phyloP scores from a whole-genome alignment of 2,797 vertebrate species.

The Heteromormyrus szaboi region DNA sequence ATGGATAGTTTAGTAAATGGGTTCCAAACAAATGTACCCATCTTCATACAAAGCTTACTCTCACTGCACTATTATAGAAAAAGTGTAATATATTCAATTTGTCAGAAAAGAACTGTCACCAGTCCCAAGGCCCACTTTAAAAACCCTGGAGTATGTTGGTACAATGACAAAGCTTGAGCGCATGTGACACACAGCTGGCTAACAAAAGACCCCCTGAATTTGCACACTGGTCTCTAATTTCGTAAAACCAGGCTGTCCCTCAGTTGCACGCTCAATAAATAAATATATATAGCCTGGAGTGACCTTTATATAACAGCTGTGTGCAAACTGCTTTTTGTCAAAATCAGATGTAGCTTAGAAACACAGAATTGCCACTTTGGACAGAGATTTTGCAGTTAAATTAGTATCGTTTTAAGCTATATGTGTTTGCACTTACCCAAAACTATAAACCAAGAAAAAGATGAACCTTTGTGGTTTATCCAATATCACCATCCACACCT shows the following conservation, averaged over 20 bases:
- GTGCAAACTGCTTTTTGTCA: not conserved
- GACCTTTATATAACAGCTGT: not conserved
- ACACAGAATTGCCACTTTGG: not conserved
- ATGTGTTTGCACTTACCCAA: not conserved
- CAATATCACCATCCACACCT: not conserved
- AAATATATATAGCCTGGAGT: constrained; percentile 1
- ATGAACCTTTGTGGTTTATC: not conserved
- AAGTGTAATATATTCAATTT: not conserved
- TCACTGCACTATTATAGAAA: not conserved
- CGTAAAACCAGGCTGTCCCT: not conserved
- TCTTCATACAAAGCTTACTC: not conserved
- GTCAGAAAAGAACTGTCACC: not conserved
- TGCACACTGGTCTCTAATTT: not conserved
- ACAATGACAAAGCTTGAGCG: not conserved
- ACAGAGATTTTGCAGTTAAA: not conserved
- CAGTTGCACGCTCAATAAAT: not conserved
- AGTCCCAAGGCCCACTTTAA: not conserved
- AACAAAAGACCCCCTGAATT: not conserved
- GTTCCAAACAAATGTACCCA: not conserved
- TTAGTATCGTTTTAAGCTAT: not conserved
- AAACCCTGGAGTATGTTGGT: not conserved
- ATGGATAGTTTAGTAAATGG: not conserved
- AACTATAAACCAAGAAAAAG: not conserved
- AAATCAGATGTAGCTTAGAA: not conserved
- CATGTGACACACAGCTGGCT: not conserved